Conservation (phyloP, 2,797 vertebrate species). For the Aphelocoma californica region DNA sequence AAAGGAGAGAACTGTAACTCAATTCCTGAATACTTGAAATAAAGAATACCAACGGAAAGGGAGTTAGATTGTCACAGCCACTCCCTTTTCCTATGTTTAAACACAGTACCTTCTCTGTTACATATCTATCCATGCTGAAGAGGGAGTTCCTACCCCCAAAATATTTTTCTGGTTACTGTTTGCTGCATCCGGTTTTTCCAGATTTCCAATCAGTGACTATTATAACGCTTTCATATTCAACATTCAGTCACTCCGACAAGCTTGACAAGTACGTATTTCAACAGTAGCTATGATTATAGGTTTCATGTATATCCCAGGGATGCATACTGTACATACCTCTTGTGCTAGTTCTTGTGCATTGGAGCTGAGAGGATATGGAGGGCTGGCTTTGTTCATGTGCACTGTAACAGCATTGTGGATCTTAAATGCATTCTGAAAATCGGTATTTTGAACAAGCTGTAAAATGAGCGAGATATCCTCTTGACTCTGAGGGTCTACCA, state of each 20-base stretch:
- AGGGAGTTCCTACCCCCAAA: neutral
- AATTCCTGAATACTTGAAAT: neutral
- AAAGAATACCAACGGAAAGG: neutral
- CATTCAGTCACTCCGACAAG: conserved; percentile 17
- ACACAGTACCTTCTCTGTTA: neutral
- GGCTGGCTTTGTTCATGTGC: conserved; percentile 93
- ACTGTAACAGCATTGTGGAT: conserved; percentile 93
- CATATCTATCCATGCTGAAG: neutral
- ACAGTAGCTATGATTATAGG: conserved; percentile 19
- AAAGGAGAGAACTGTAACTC: neutral
- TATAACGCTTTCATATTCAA: conserved; percentile 11
- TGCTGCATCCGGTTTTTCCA: neutral
- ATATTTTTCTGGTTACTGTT: neutral
- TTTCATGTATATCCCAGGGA: neutral
- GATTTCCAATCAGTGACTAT: neutral
- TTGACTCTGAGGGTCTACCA: conserved; percentile 94
- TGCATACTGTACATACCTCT: conserved; percentile 82
- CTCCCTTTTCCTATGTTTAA: neutral
- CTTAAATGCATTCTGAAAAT: conserved; percentile 95
- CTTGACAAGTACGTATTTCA: conserved; percentile 14
- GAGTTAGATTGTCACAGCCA: neutral
- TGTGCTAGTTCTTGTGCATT: conserved; percentile 86
- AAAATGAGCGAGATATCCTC: conserved; percentile 91
- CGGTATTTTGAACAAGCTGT: conserved; percentile 91
- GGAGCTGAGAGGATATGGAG: conserved; percentile 89